Conservation (phyloP, 2,797 vertebrate genomes). For the Taeniopygia guttata region DNA sequence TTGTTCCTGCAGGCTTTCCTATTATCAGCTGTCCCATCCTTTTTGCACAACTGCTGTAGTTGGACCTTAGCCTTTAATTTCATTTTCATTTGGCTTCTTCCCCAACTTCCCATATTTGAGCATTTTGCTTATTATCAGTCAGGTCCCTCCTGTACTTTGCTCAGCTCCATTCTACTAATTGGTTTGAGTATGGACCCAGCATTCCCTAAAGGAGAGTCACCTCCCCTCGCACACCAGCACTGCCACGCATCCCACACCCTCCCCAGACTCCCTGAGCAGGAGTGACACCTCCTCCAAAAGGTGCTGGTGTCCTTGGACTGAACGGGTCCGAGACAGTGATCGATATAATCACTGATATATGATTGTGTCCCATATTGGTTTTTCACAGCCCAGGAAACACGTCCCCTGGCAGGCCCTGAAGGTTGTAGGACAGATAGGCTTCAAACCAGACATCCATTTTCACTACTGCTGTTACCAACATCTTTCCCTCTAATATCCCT, state of each 20-base stretch:
- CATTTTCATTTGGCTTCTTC: constrained; percentile 71
- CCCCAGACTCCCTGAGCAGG: not conserved
- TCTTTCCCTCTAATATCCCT: not conserved
- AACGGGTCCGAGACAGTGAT: constrained; percentile 46
- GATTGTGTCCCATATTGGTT: constrained; percentile 54
- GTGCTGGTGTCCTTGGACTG: constrained; percentile 35
- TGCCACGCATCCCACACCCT: not conserved
- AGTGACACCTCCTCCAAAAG: not conserved
- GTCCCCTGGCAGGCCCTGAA: constrained; percentile 55
- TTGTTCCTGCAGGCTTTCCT: constrained; percentile 31
- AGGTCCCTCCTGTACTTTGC: constrained; percentile 24
- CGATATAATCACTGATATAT: constrained; percentile 48
- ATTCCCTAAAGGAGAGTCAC: not conserved
- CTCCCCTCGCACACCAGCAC: not conserved
- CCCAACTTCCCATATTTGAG: constrained; percentile 58
- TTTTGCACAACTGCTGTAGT: not conserved
- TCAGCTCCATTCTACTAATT: constrained; percentile 57
- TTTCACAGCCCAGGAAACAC: constrained; percentile 62
- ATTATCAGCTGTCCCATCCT: constrained; percentile 6
- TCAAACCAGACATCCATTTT: constrained; percentile 20
- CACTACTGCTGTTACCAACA: not conserved
- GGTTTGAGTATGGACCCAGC: not conserved
- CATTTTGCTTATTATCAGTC: constrained; percentile 55
- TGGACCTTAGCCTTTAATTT: constrained; percentile 62
- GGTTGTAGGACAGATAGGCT: constrained; percentile 56